These are phyloP conservation scores for Scaptodrosophila latifasciaeformis DNA, from an alignment of 2,888 invertebrate genomes.

Conservation along the genomic window DNA sequence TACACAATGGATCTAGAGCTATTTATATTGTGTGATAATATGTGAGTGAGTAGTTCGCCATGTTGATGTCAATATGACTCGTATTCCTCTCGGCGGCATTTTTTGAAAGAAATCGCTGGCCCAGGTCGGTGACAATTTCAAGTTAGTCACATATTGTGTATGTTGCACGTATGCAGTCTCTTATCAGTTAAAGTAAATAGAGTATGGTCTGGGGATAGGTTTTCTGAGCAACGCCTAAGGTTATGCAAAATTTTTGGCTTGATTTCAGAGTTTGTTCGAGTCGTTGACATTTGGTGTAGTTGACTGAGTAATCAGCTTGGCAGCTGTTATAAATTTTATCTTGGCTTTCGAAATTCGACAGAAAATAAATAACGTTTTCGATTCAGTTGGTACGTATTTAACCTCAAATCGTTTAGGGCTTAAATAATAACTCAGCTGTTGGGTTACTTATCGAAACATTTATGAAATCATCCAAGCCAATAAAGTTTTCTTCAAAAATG, in stretches of 20 bases:
- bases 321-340: not conserved
- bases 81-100: not conserved
- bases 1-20: conserved; percentile 23
- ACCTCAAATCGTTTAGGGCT: too few species aligned
- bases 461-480: too few species aligned
- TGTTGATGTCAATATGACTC: not conserved
- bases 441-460: too few species aligned
- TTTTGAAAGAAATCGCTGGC: not conserved
- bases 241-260: too few species aligned
- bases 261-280: not conserved
- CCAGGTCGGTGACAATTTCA: not conserved
- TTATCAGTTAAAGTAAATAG: not conserved
- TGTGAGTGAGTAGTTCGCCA: not conserved
- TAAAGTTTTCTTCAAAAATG: too few species aligned
- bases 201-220: not conserved
- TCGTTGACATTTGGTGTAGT: not conserved
- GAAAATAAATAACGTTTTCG: too few species aligned
- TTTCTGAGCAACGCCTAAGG: conserved; percentile 27
- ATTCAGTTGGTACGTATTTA: too few species aligned
- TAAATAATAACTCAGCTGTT: too few species aligned
- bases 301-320: too few species aligned
- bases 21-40: conserved; percentile 1
- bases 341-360: not conserved
- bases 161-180: conserved; percentile 20
- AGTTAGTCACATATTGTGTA: conserved; percentile 23